A percentile compares a stretch with the other conserved stretches of the same genome.
phyloP scores from a whole-genome alignment of 2,113 vertebrate species.

The Cariama cristata region DNA sequence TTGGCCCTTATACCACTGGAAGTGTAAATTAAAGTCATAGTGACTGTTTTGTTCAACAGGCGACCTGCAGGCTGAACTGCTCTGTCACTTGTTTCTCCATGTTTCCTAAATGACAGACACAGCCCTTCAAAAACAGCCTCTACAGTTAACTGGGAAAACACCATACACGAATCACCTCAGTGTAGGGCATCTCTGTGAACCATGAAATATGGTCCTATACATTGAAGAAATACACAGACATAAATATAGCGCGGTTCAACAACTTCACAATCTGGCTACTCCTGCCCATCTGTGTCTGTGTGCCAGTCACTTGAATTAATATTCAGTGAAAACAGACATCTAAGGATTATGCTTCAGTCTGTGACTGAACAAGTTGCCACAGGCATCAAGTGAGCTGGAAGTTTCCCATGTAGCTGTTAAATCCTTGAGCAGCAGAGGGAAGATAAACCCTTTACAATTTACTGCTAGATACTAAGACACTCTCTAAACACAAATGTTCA shows the following conservation, averaged over 20 bases:
- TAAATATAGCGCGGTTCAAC: accelerated
- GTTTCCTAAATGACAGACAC: not conserved
- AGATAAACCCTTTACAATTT: not conserved
- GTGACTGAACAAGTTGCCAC: not conserved
- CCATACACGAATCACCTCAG: not conserved
- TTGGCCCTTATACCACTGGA: not conserved
- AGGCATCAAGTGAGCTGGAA: not conserved
- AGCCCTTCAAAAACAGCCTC: not conserved
- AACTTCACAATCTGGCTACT: not conserved
- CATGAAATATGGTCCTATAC: not conserved
- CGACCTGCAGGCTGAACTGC: not conserved
- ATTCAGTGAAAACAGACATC: not conserved
- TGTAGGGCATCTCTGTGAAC: not conserved
- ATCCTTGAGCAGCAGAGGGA: not conserved
- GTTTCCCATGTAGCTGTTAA: not conserved
- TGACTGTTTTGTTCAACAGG: not conserved
- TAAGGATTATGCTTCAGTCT: not conserved
- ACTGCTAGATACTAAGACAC: not conserved
- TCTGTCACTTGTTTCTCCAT: not conserved
- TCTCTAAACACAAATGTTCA: not conserved
- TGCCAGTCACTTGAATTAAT: not conserved
- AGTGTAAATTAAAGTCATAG: not conserved
- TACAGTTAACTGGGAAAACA: not conserved
- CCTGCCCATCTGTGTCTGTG: not conserved
- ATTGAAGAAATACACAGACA: not conserved